These are phyloP conservation scores for Melanostoma scalare DNA, from an alignment of 2,888 invertebrate species.

Conservation along the genomic window DNA sequence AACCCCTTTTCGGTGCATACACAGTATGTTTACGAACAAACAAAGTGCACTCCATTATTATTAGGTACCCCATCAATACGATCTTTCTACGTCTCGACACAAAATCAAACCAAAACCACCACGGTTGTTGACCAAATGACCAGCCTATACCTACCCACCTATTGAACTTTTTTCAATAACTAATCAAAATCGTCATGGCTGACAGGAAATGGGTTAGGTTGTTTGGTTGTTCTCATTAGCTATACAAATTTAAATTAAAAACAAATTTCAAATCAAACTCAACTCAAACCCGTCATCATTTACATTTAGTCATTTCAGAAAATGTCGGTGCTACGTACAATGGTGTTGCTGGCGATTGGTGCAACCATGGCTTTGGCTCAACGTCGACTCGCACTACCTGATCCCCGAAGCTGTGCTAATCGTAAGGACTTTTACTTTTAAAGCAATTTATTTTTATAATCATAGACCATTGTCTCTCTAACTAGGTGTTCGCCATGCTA, in stretches of 20 bases:
- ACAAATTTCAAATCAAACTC: slow-evolving; percentile 27
- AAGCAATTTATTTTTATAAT: background rate
- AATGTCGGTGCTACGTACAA: slow-evolving; percentile 80
- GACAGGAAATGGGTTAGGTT: slow-evolving; percentile 66
- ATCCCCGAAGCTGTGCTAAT: slow-evolving; percentile 94
- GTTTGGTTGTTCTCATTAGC: slow-evolving; percentile 15
- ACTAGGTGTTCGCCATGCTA: slow-evolving; percentile 92
- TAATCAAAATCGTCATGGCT: slow-evolving; percentile 71
- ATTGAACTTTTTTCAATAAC: slow-evolving; percentile 53
- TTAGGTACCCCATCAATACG: too few species aligned
- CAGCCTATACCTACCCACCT: slow-evolving; percentile 26
- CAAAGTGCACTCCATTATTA: too few species aligned
- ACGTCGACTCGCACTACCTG: slow-evolving; percentile 92
- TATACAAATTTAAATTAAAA: slow-evolving; percentile 37
- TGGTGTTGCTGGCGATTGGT: slow-evolving; percentile 86
- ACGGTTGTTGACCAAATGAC: background rate
- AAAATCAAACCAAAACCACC: background rate
- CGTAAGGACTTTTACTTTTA: slow-evolving; percentile 85
- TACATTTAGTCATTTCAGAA: slow-evolving; percentile 63
- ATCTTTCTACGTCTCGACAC: background rate
- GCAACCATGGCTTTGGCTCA: slow-evolving; percentile 88
- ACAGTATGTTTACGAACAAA: too few species aligned
- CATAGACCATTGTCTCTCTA: background rate
- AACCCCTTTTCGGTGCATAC: too few species aligned
- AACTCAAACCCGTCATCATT: slow-evolving; percentile 38